Conservation (phyloP, 1,140 invertebrate species). For the Acromyrmex charruanus region DNA sequence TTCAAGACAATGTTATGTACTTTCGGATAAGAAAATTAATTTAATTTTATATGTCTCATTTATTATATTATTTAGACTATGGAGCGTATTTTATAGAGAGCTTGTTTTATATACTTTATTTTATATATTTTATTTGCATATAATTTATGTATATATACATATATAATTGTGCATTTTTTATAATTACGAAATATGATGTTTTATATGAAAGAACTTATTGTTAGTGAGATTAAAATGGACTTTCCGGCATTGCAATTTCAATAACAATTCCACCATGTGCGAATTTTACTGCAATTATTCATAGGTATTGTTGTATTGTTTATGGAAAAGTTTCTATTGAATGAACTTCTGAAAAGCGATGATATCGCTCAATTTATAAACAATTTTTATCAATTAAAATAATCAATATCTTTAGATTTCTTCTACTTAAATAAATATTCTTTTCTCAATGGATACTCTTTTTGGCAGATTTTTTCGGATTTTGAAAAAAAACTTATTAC, state of each 20-base stretch:
- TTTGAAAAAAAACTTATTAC: background rate
- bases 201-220: background rate
- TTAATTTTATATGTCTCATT: too few relatives aligned
- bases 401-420: background rate
- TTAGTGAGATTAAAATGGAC: background rate
- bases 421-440: background rate
- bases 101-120: background rate
- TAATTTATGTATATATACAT: too few relatives aligned
- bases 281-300: background rate
- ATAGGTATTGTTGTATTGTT: too few relatives aligned
- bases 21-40: too few relatives aligned
- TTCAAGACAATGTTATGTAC: too few relatives aligned
- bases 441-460: too few relatives aligned
- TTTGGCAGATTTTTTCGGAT: background rate
- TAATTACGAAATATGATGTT: background rate
- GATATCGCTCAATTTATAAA: background rate
- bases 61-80: too few relatives aligned
- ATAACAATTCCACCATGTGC: background rate
- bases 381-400: background rate
- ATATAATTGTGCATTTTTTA: background rate
- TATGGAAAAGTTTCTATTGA: background rate
- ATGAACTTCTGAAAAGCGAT: background rate
- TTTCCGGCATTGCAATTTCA: slow-evolving; percentile 1
- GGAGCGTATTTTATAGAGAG: too few relatives aligned
- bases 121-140: background rate